A percentile compares a stretch with the other conserved stretches of the same genome.
These are phyloP conservation scores for Diplolepis rosae DNA, from an alignment of 2,888 invertebrate genomes.

Conservation along the genomic window DNA sequence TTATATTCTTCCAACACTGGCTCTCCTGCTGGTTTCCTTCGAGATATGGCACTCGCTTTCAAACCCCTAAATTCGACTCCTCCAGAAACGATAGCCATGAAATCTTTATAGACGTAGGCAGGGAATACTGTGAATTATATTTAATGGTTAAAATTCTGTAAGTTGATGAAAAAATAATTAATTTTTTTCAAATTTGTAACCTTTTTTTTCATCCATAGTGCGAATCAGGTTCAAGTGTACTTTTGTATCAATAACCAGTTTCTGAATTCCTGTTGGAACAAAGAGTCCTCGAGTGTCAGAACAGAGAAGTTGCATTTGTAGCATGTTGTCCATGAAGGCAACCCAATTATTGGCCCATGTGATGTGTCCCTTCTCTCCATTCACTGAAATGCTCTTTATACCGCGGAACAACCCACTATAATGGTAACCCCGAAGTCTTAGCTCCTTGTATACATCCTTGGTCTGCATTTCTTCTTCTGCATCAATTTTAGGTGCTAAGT, in stretches of 20 bases:
- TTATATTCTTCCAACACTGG: slow-evolving; percentile 76
- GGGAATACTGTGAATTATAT: slow-evolving; percentile 65
- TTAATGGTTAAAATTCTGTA: neutral
- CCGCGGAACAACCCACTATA: slow-evolving; percentile 76
- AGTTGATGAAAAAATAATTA: neutral
- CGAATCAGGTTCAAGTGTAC: slow-evolving; percentile 66
- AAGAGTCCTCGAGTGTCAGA: slow-evolving; percentile 74
- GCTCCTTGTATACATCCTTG: slow-evolving; percentile 73
- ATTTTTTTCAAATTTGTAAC: slow-evolving; percentile 52
- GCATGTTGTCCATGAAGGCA: slow-evolving; percentile 81
- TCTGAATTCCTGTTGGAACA: slow-evolving; percentile 78
- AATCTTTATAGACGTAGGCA: slow-evolving; percentile 68
- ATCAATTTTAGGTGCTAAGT: slow-evolving; percentile 49
- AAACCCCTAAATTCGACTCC: slow-evolving; percentile 79
- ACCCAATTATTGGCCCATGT: slow-evolving; percentile 81
- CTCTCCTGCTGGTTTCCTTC: slow-evolving; percentile 73
- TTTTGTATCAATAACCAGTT: slow-evolving; percentile 76
- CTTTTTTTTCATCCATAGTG: slow-evolving; percentile 53
- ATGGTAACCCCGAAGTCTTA: slow-evolving; percentile 76
- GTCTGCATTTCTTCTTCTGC: slow-evolving; percentile 58
- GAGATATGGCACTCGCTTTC: slow-evolving; percentile 76
- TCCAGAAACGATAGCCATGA: slow-evolving; percentile 74
- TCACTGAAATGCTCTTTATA: slow-evolving; percentile 73
- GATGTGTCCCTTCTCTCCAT: slow-evolving; percentile 69
- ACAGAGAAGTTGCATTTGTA: slow-evolving; percentile 78